Base-by-base conservation (phyloP, 2,888 invertebrate species). In the Andrena trimmerana region DNA sequence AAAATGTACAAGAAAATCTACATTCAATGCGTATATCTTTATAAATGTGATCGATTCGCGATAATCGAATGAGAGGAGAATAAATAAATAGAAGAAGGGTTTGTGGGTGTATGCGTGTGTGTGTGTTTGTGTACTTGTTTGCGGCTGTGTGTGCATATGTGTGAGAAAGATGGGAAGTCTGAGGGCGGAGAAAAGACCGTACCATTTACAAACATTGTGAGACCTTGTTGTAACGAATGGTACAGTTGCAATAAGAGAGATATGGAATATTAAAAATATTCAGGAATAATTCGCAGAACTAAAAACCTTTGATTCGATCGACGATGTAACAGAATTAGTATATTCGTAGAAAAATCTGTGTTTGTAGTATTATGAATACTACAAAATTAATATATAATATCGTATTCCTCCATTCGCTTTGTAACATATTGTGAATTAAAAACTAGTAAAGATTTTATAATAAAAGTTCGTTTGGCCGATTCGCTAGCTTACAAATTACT, bases 1-100 rank as follows among this genome's bases (percentile, higher is more conserved):
- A 90, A 93, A 93, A 93, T 93, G 91, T 93, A 93, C 93, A 93
- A 93, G 93, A 92, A 93, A 93, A 93, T 93, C 91, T 92, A 93
- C 92, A 93, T 91, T 92, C 81, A 91, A 92, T 91, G 91, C 90
- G 88, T 91, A 88, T 87, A 90, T 91, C 86, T 89, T 88, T 90
- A 87, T 90, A 88, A 87, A 80, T 88, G 86, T 86, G 81, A 83
- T 90, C 89, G 90, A 90, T 88, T 84, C 88, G 86, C 87, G 83
- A 86, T 86, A 86, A 88, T 88, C 86, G 87, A 89, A 78, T 82
- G 85, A 76, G 82, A 80, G 85, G 83, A 84, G 78, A 90, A 90
- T 89, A 90, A 90, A 90, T 89, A 90, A 90, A 90, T 90, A 85
- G 86, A 85, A 85, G 81, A 79, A 83, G 82, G 31, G 60, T 60